These are phyloP conservation scores for Molorchus minor DNA, from an alignment of 2,888 invertebrate genomes.

Conservation along the genomic window DNA sequence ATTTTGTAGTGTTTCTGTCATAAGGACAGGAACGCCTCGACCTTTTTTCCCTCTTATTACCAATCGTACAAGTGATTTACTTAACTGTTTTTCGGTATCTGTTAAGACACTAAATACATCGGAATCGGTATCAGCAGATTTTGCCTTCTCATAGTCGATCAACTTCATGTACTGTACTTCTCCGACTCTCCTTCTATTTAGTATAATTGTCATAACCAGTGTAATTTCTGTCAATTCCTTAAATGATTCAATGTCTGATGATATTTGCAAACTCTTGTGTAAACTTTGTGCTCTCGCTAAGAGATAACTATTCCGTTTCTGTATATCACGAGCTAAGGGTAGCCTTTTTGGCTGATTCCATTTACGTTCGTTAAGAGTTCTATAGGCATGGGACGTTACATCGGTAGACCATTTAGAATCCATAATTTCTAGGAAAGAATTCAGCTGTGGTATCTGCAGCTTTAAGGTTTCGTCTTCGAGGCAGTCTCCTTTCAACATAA, in stretches of 20 bases:
- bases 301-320: conserved; percentile 4
- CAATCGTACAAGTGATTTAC: conserved; percentile 12
- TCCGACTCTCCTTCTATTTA: conserved; percentile 21
- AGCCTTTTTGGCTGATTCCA: conserved; percentile 19
- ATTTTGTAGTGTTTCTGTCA: background rate
- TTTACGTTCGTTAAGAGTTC: conserved; percentile 16
- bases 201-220: background rate
- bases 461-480: conserved; percentile 13
- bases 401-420: conserved; percentile 13
- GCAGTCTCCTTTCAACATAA: conserved; percentile 10
- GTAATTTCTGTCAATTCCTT: conserved; percentile 7
- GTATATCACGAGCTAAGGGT: conserved; percentile 18
- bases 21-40: conserved; percentile 18
- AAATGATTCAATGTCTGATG: background rate
- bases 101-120: conserved; percentile 12
- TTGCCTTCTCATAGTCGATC: background rate
- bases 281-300: background rate
- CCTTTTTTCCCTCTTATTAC: conserved; percentile 20
- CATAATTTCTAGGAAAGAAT: conserved; percentile 9
- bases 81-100: conserved; percentile 7
- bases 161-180: conserved; percentile 16
- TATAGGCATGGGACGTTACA: conserved; percentile 10
- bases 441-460: conserved; percentile 4
- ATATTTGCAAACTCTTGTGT: background rate
- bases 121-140: background rate